Conservation (phyloP, 2,888 invertebrate genomes). For the Hypena proboscidalis region DNA sequence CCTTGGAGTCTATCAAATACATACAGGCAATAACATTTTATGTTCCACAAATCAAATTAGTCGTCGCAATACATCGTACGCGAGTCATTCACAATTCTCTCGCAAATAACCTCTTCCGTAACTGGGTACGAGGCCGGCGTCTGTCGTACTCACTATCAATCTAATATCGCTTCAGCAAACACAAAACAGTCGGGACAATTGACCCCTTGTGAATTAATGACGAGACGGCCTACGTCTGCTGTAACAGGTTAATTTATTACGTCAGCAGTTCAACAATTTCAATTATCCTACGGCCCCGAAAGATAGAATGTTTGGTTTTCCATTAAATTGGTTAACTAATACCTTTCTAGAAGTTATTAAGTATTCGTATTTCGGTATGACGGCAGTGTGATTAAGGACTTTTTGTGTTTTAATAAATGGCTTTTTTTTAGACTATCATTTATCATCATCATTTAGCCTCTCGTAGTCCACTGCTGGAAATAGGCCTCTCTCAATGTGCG, state of each 20-base stretch:
- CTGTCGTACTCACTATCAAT: conserved; percentile 47
- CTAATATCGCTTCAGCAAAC: conserved; percentile 27
- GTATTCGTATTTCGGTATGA: background rate
- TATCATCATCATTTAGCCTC: too few relatives aligned
- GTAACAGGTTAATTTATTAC: conserved; percentile 72
- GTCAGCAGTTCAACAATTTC: conserved; percentile 76
- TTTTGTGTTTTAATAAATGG: too few relatives aligned
- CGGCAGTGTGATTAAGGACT: too few relatives aligned
- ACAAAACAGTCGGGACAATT: conserved; percentile 48
- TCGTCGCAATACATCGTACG: conserved; percentile 1
- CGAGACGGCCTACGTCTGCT: conserved; percentile 43
- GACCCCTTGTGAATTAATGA: conserved; percentile 50
- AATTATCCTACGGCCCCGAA: conserved; percentile 51
- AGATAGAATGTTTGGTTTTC: conserved; percentile 18
- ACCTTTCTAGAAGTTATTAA: background rate
- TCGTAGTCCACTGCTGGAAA: too few relatives aligned
- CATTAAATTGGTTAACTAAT: conserved; percentile 14
- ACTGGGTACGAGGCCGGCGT: conserved; percentile 32
- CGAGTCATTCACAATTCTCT: conserved; percentile 16
- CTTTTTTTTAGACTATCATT: too few relatives aligned
- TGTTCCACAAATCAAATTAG: conserved; percentile 1
- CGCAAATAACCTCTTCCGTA: conserved; percentile 1
- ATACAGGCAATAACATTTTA: background rate
- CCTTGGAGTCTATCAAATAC: background rate
- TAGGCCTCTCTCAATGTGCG: too few relatives aligned